Percentiles rank a stretch among this genome's conserved stretches.
phyloP scores from a whole-genome alignment of 2,797 vertebrate species.

The Sebastes iracundus region DNA sequence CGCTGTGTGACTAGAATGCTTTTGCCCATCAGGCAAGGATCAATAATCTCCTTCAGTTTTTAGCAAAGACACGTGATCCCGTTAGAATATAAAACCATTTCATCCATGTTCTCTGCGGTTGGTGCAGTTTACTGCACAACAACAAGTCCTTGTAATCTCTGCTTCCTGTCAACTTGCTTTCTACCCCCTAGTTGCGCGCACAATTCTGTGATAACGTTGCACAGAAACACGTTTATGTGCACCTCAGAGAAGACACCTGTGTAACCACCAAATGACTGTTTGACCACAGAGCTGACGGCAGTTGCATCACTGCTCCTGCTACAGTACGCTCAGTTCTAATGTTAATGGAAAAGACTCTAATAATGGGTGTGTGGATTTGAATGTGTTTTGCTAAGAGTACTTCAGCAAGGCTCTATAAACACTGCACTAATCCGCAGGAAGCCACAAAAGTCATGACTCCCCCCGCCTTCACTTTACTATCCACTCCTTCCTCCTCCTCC shows the following conservation, averaged over 20 bases:
- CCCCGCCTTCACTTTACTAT: slow-evolving; percentile 18
- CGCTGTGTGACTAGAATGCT: too few relatives aligned
- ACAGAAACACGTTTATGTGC: too few relatives aligned
- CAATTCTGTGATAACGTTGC: too few relatives aligned
- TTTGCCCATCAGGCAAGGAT: too few relatives aligned
- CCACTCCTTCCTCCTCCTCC: slow-evolving; percentile 7
- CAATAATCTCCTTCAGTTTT: too few relatives aligned
- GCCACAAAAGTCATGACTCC: slow-evolving; percentile 65
- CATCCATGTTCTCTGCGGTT: too few relatives aligned
- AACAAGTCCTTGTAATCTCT: too few relatives aligned
- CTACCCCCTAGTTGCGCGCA: too few relatives aligned
- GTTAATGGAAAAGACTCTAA: slow-evolving; percentile 50
- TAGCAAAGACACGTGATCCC: too few relatives aligned
- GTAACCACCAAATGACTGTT: slow-evolving; percentile 21
- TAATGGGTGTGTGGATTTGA: slow-evolving; percentile 64
- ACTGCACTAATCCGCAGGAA: slow-evolving; percentile 79
- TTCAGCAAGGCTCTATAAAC: slow-evolving; percentile 77
- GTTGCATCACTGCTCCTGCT: slow-evolving; percentile 37
- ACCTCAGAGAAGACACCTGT: not conserved
- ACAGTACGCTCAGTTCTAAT: slow-evolving; percentile 7
- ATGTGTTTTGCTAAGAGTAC: slow-evolving; percentile 72
- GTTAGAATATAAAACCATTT: too few relatives aligned
- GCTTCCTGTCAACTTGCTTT: too few relatives aligned
- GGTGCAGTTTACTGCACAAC: too few relatives aligned
- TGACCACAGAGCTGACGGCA: slow-evolving; percentile 25